These are phyloP conservation scores for Pseudochirops cupreus DNA, from an alignment of 2,797 vertebrate genomes.

Conservation along the genomic window DNA sequence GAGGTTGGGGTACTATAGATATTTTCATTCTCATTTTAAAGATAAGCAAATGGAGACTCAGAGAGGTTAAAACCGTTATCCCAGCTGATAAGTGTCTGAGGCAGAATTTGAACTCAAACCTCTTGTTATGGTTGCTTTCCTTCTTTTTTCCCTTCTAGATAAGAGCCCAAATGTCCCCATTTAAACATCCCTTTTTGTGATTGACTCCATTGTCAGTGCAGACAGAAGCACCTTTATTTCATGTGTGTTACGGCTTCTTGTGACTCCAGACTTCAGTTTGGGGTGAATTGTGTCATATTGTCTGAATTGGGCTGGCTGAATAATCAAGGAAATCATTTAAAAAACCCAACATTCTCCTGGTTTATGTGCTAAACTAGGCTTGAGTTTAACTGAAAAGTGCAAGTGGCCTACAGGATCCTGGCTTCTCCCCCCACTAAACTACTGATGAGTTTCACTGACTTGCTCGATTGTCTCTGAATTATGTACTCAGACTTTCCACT, in stretches of 20 bases:
- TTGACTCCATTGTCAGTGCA: not conserved
- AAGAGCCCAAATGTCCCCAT: not conserved
- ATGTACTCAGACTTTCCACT: not conserved
- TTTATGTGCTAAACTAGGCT: not conserved
- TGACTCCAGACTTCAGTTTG: not conserved
- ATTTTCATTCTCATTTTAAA: not conserved
- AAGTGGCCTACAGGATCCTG: not conserved
- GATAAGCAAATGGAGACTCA: not conserved
- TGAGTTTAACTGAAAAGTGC: not conserved
- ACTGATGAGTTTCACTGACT: not conserved
- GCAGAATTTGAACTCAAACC: not conserved
- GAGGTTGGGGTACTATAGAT: not conserved
- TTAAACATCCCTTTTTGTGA: not conserved
- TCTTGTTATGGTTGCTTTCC: not conserved
- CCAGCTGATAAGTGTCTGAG: not conserved
- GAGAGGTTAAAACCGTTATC: not conserved
- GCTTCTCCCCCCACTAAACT: not conserved
- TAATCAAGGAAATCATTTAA: not conserved
- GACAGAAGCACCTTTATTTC: not conserved
- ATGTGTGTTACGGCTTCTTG: not conserved
- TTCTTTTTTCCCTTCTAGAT: not conserved
- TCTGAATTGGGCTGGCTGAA: not conserved
- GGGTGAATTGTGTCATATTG: not conserved
- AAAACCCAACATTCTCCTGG: not conserved
- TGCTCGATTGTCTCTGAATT: not conserved